Conservation (phyloP, 2,797 vertebrate species). For the Anabacerthia variegaticeps region DNA sequence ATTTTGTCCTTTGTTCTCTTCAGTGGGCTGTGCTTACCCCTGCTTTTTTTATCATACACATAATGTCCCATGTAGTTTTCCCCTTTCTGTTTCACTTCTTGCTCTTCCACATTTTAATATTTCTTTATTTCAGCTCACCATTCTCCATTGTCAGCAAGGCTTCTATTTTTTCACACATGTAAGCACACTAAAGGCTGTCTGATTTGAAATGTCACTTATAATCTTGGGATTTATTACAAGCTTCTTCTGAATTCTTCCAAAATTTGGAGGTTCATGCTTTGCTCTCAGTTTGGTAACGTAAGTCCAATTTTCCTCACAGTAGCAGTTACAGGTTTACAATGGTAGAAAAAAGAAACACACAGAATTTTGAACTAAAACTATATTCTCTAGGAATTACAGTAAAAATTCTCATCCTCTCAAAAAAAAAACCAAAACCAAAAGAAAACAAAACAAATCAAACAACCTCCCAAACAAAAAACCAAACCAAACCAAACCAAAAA, state of each 20-base stretch:
- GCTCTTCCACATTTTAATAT: not conserved
- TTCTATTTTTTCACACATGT: not conserved
- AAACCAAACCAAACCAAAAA: too few relatives aligned
- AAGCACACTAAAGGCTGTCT: not conserved
- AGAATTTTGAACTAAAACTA: not conserved
- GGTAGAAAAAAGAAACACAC: not conserved
- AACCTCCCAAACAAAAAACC: not conserved
- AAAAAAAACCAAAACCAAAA: not conserved
- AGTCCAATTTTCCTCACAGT: not conserved
- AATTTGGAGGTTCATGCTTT: not conserved
- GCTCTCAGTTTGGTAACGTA: not conserved
- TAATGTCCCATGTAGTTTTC: not conserved
- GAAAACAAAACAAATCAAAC: too few relatives aligned
- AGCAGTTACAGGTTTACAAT: not conserved
- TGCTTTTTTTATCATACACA: not conserved
- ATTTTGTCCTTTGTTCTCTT: not conserved
- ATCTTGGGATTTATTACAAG: not conserved
- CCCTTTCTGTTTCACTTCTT: not conserved
- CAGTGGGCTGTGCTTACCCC: not conserved
- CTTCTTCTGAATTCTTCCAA: not conserved
- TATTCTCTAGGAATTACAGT: not conserved
- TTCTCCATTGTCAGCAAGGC: not conserved
- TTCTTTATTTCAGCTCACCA: not conserved
- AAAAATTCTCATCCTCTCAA: rapidly evolving
- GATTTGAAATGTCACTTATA: not conserved